Percentiles rank a stretch among this genome's conserved stretches.
Conservation (phyloP, 2,113 vertebrate species). For the Ursus arctos region DNA sequence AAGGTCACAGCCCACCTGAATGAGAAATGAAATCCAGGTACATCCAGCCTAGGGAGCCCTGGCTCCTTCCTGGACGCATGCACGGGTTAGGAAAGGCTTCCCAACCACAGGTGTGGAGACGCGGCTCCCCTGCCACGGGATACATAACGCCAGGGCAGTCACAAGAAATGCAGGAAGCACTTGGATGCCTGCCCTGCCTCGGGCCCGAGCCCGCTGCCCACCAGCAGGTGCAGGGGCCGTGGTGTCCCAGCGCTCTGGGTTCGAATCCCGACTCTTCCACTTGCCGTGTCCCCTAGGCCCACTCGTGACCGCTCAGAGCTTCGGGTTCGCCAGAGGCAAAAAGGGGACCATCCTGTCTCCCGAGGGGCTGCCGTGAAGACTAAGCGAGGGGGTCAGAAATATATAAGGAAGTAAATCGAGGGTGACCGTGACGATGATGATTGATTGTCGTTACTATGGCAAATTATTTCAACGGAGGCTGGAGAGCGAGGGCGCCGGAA, state of each 20-base stretch:
- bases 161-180: rapidly evolving
- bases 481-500: neutral
- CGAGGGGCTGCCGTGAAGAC: neutral
- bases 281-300: rapidly evolving
- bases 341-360: neutral
- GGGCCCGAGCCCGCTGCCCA: rapidly evolving
- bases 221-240: neutral
- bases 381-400: neutral
- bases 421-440: neutral
- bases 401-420: neutral
- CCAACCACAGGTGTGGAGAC: neutral
- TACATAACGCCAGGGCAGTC: neutral
- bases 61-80: neutral
- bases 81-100: neutral
- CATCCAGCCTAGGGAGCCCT: neutral
- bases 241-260: rapidly evolving
- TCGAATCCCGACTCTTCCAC: neutral
- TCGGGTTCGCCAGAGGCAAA: neutral
- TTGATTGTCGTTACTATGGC: rapidly evolving
- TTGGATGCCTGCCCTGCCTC: neutral
- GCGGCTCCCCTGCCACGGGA: neutral
- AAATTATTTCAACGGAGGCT: neutral
- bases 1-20: constrained; percentile 26
- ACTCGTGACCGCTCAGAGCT: neutral
- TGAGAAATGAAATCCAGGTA: neutral